Evolutionary conservation across 2,113 vertebrate species (phyloP), one percentile per base, ranked within the genome.

Genomic region (Hymenochirus boettgeri): DNA sequence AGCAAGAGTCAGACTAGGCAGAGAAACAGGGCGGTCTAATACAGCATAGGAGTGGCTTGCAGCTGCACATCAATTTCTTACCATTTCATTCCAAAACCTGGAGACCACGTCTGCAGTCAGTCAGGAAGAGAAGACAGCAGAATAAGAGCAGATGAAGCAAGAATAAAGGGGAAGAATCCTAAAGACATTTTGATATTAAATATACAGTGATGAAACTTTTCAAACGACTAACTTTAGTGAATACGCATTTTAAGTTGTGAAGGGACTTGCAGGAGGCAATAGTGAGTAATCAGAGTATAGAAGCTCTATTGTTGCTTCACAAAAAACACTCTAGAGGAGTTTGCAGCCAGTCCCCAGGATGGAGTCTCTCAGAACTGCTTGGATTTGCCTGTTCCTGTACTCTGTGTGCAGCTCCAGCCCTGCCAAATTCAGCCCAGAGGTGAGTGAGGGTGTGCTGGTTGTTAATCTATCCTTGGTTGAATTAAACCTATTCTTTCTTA

Each of bases 91-190:
- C 51, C 62, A 45, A 42, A 21, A 24, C 45, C 39, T 33, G 26
- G 10, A 45, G 39, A 69, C 42, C 76, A 77, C 66, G 71, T 74
- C 74, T 78, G 71, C 39, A 35, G 35, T 62, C 29, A 59, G 45
- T 70, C 7, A 10, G 31, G 2, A 27, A 65, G 47, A 5, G 12
- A 27, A 7, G 24, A 67, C 65, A 51, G 71, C 29, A 35, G 8
- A 23, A 18, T 10, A 25, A 45, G 48, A 47, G 33, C 33, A 26
- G 27, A 19, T 1, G 18, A 6, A 51, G 46, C 11, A 21, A 22
- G 26, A 45, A 60, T 55, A 53, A 74, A 29, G 31, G 22, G 54
- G 56, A 52, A 62, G 69, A 3, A 18, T n/a, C n/a, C n/a, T n/a
- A 37, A 25, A 2, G 1, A 51, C 59, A 57, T 70, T 55, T 53